Conservation (phyloP, 2,888 invertebrate genomes). For the Helicoverpa assulta region DNA sequence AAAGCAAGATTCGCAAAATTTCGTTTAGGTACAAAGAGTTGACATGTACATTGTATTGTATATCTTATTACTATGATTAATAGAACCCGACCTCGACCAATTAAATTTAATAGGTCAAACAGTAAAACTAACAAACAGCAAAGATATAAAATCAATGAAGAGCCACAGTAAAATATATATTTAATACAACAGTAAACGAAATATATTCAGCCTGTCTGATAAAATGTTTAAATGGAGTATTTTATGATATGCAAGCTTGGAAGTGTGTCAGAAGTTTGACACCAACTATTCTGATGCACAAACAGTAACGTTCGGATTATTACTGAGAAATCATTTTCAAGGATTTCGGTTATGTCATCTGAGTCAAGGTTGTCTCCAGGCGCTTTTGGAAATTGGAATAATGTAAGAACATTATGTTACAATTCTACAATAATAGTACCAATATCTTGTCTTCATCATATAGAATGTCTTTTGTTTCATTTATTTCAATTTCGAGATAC, state of each 20-base stretch:
- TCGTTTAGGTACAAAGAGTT: background rate
- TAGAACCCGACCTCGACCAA: conserved; percentile 13
- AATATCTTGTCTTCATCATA: too few species aligned
- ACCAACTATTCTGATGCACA: conserved; percentile 32
- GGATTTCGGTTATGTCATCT: conserved; percentile 42
- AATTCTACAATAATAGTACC: background rate
- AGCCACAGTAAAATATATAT: conserved; percentile 32
- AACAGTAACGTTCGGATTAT: conserved; percentile 40
- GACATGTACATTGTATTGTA: background rate
- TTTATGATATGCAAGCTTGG: conserved; percentile 48
- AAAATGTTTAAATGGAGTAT: conserved; percentile 27
- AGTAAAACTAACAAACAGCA: conserved; percentile 14
- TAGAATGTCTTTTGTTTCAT: too few species aligned
- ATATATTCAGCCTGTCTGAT: conserved; percentile 27
- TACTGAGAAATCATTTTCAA: conserved; percentile 24
- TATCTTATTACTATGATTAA: background rate
- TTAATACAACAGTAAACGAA: conserved; percentile 20
- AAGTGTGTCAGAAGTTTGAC: conserved; percentile 42
- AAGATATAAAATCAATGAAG: conserved; percentile 43
- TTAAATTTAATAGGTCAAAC: conserved; percentile 22
- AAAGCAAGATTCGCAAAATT: too few species aligned
- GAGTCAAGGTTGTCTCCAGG: conserved; percentile 28
- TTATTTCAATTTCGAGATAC: too few species aligned
- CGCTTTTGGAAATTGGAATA: conserved; percentile 6
- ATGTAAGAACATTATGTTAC: too few species aligned